Evolutionary conservation across 2,797 vertebrate genomes (phyloP).

Genomic region (Huso huso): DNA sequence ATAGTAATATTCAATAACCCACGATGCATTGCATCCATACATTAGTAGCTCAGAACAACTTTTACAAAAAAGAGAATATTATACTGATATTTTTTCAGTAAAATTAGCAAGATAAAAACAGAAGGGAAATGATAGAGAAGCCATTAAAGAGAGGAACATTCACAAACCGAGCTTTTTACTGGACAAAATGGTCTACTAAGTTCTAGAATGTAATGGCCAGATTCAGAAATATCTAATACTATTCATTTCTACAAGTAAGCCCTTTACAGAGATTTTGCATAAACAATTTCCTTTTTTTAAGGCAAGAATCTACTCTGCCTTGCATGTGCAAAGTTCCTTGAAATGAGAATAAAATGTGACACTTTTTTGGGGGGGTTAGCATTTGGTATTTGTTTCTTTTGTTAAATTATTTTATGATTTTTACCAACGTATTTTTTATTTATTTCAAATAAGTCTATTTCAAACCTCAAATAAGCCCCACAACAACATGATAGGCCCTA

Average conservation of each 20-base stretch:
- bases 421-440: too few species aligned
- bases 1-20: constrained; percentile 45
- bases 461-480: too few species aligned
- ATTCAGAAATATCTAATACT: constrained; percentile 44
- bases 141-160: constrained; percentile 25
- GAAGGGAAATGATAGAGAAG: constrained; percentile 39
- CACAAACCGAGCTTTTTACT: constrained; percentile 41
- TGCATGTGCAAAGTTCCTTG: constrained; percentile 16
- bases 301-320: constrained; percentile 40
- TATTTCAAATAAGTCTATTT: too few species aligned
- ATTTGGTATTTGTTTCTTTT: not conserved
- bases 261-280: constrained; percentile 65
- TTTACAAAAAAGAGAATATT: constrained; percentile 54
- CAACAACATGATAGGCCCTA: too few species aligned
- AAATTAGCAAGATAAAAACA: constrained; percentile 42
- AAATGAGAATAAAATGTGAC: not conserved
- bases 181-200: constrained; percentile 31
- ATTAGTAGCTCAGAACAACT: constrained; percentile 41
- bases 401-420: too few species aligned
- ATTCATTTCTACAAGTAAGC: constrained; percentile 51
- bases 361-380: not conserved
- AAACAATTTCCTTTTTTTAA: constrained; percentile 31
- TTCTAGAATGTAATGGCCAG: constrained; percentile 26
- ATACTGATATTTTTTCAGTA: constrained; percentile 32
- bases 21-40: constrained; percentile 52